phyloP scores from a whole-genome alignment of 2,113 vertebrate genomes.

The Furnarius figulus region DNA sequence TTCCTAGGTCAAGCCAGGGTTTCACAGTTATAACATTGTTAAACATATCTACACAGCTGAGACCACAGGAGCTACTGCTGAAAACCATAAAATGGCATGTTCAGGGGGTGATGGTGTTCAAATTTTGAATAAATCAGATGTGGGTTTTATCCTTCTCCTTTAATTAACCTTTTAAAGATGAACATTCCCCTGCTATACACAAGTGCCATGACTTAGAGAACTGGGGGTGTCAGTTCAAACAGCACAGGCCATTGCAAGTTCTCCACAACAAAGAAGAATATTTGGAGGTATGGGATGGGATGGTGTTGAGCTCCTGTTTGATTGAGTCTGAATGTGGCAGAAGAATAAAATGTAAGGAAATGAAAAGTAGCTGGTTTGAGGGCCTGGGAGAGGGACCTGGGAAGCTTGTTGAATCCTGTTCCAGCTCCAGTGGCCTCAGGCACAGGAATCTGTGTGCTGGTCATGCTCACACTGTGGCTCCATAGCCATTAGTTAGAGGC shows the following conservation, averaged over 20 bases:
- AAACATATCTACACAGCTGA: background rate
- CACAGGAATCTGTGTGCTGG: background rate
- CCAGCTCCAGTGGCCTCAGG: background rate
- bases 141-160: background rate
- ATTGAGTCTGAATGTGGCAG: background rate
- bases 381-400: background rate
- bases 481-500: background rate
- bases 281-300: background rate
- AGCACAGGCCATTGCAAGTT: background rate
- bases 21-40: background rate
- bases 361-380: background rate
- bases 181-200: background rate
- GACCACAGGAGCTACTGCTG: background rate
- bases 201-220: background rate
- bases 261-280: background rate
- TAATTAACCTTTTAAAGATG: background rate
- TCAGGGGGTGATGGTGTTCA: background rate
- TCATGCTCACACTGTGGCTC: accelerated
- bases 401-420: background rate
- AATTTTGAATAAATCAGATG: background rate
- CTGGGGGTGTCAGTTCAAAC: background rate
- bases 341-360: background rate
- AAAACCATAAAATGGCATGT: background rate
- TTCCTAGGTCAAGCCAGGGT: background rate
- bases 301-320: background rate